Conservation (phyloP, 1,140 invertebrate species). For the Holotrichia oblita region DNA sequence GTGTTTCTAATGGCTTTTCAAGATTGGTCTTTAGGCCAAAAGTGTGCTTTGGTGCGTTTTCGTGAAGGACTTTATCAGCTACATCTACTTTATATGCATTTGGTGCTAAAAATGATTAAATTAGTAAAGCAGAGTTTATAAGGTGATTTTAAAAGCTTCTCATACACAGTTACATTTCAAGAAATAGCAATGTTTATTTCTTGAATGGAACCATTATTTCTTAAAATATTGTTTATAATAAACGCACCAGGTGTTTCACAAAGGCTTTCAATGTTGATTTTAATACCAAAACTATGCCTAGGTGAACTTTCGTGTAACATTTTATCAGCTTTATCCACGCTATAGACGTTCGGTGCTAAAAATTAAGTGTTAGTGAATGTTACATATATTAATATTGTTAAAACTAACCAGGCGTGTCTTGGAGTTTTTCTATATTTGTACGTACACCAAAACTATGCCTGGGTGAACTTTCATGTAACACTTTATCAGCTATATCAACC, state of each 20-base stretch:
- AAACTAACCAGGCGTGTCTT: conserved; percentile 69
- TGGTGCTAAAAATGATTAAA: conserved; percentile 52
- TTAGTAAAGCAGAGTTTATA: neutral
- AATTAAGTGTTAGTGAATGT: conserved; percentile 14
- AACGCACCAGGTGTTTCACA: conserved; percentile 58
- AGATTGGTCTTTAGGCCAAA: conserved; percentile 60
- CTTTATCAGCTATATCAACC: conserved; percentile 50
- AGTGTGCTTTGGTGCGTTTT: conserved; percentile 61
- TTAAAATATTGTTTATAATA: conserved; percentile 23
- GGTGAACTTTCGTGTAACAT: no score
- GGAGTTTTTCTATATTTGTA: conserved; percentile 68
- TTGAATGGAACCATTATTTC: no score
- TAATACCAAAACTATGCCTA: no score
- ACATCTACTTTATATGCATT: conserved; percentile 54
- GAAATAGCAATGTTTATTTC: no score
- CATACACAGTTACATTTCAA: no score
- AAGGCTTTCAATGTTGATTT: conserved; percentile 57
- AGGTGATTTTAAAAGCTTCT: no score
- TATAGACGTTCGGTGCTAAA: conserved; percentile 51
- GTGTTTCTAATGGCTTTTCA: conserved; percentile 53
- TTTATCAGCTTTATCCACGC: conserved; percentile 55
- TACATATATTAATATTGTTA: no score
- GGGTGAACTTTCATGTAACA: no score
- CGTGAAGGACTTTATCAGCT: conserved; percentile 46
- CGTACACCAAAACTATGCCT: conserved; percentile 72